phyloP scores from a whole-genome alignment of 2,113 vertebrate genomes.

The Trematomus loennbergii region DNA sequence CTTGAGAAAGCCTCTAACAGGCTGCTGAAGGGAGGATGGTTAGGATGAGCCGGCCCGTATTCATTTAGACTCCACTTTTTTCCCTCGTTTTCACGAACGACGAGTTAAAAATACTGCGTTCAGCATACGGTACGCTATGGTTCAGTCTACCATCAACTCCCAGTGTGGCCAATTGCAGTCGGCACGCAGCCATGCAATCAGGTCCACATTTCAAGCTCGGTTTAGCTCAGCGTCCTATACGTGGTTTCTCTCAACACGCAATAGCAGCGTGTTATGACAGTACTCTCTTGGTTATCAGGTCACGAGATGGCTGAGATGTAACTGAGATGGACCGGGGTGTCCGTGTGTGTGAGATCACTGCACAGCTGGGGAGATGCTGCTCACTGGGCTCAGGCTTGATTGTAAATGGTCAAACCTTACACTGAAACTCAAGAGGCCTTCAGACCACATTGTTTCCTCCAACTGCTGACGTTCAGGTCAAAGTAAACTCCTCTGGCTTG shows the following conservation, averaged over 20 bases:
- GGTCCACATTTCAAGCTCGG: constrained; percentile 74
- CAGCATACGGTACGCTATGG: constrained; percentile 29
- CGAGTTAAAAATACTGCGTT: constrained; percentile 42
- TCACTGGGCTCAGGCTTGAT: constrained; percentile 25
- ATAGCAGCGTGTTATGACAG: constrained; percentile 57
- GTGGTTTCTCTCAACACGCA: constrained; percentile 26
- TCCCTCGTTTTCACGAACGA: constrained; percentile 25
- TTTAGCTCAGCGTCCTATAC: constrained; percentile 56
- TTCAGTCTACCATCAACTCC: constrained; percentile 84
- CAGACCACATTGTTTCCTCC: not conserved
- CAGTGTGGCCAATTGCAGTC: constrained; percentile 59
- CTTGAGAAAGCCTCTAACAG: constrained; percentile 63
- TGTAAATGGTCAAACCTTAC: constrained; percentile 37
- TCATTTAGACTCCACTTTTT: constrained; percentile 27
- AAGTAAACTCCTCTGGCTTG: not conserved
- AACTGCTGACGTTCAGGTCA: constrained; percentile 1
- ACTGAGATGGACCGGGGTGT: constrained; percentile 47
- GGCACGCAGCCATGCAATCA: constrained; percentile 73
- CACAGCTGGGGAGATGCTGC: constrained; percentile 32
- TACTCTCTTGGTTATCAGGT: constrained; percentile 45
- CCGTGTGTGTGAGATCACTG: constrained; percentile 34
- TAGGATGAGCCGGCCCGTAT: constrained; percentile 29
- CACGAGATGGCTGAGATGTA: constrained; percentile 27
- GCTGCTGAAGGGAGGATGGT: constrained; percentile 51
- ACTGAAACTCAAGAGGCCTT: constrained; percentile 23